Evolutionary conservation across 1,140 invertebrate species (phyloP).

Genomic region (Drosophila rufa): DNA sequence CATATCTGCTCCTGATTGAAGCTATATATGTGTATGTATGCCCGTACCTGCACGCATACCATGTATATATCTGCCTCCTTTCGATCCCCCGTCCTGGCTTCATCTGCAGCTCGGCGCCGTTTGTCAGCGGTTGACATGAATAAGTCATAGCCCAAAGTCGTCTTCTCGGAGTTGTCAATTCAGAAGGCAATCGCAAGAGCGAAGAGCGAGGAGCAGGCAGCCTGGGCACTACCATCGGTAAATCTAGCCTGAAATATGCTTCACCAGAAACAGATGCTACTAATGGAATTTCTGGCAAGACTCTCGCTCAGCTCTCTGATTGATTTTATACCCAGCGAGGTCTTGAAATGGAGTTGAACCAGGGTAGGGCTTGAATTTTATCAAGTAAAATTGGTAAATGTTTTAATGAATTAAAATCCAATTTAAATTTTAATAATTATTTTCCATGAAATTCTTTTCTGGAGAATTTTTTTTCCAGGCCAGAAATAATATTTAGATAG

Average conservation of each 20-base stretch:
- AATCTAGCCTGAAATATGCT: conserved; percentile 41
- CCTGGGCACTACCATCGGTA: conserved; percentile 4
- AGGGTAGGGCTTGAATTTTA: no score
- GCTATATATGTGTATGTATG: not conserved
- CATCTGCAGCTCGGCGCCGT: conserved; percentile 58
- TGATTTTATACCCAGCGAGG: conserved; percentile 17
- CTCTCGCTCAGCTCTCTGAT: conserved; percentile 2
- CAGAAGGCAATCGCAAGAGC: conserved; percentile 14
- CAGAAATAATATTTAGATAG: not conserved
- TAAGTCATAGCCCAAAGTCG: conserved; percentile 69
- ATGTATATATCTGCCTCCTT: not conserved
- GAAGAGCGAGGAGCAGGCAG: not conserved
- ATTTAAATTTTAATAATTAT: no score
- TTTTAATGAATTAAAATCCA: not conserved
- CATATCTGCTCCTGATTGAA: conserved; percentile 29
- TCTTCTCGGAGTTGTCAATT: conserved; percentile 43
- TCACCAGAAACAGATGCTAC: conserved; percentile 29
- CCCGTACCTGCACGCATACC: not conserved
- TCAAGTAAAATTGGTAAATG: no score
- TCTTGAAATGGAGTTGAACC: no score
- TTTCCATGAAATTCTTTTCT: no score
- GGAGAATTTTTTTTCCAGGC: not conserved
- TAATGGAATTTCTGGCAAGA: conserved; percentile 34
- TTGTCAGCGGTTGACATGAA: conserved; percentile 79
- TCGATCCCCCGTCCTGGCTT: conserved; percentile 31